Base-by-base conservation (phyloP, 2,797 vertebrate genomes). In the Sebastes diaconus region DNA sequence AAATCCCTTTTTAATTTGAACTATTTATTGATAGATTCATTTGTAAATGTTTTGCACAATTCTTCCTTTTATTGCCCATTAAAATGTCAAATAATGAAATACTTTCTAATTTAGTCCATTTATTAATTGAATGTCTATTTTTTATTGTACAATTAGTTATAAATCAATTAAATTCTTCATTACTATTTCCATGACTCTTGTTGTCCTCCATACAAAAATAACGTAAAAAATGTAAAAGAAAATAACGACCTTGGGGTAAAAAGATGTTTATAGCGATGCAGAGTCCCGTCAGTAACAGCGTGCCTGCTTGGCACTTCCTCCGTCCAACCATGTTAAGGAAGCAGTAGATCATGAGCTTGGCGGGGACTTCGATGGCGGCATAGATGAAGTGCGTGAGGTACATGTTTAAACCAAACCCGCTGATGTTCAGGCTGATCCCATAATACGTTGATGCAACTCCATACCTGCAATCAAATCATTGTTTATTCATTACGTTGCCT, bases 301-400 rank as follows among this genome's bases (percentile, higher is more conserved):
- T 75, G 22, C 95, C 95, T 0, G 93, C 92, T 63, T 96, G 96
- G 14, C 95, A 96, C 55, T 81, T 89, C 54, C 93, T 95, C 27
- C 97, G 95, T 4, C 97, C 97, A 0, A 90, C 7, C 14, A 75
- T 70, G 54, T 96, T 93, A 73, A 98, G 87, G 2, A 86, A 84
- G 46, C 92, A 66, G 1, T 95, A 97, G 32, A 95, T 76, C 0
- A 79, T 8, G 27, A 97, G 12, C 90, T 98, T 98, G 72, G 96
- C 93, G 0, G 97, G 98, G 24, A 99, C 55, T 85, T 98, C 98
- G 11, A 97, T 96, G 20, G 90, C 81, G 0, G 95, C 95, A 0
- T 97, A 98, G 79, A 98, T 93, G 90, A 99, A 97, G 82, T 98
- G 97, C 0, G 95, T 97, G 75, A 97, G 91, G 77, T 97, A 98